Conservation (phyloP, 2,113 vertebrate species). For the Limnothrissa miodon region DNA sequence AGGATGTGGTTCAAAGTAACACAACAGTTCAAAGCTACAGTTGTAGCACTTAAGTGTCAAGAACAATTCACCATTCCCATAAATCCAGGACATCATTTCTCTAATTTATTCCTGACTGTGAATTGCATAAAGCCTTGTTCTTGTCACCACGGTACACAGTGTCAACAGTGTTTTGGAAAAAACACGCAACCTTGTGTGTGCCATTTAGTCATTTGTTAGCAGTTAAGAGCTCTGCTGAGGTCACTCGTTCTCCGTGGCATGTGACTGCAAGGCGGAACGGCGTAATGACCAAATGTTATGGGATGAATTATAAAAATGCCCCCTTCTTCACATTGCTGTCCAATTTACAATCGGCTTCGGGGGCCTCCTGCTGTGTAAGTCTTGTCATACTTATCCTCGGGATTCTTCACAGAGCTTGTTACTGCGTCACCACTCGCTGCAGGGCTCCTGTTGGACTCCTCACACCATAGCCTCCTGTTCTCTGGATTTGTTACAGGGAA, state of each 20-base stretch:
- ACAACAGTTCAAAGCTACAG: background rate
- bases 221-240: conserved; percentile 27
- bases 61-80: background rate
- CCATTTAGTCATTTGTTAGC: conserved; percentile 46
- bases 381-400: conserved; percentile 47
- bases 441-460: background rate
- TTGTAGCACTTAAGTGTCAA: background rate
- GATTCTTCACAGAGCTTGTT: background rate
- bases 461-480: background rate
- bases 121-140: background rate
- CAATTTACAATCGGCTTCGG: background rate
- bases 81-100: background rate
- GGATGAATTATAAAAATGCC: background rate
- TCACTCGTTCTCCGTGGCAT: background rate
- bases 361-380: conserved; percentile 47
- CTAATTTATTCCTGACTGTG: background rate
- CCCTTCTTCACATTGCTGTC: background rate
- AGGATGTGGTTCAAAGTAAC: background rate
- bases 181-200: conserved; percentile 6
- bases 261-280: background rate
- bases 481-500: background rate
- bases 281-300: background rate
- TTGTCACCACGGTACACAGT: background rate
- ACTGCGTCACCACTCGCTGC: background rate
- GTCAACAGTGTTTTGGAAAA: background rate